Base-by-base conservation (phyloP, 92 coral and sea anemone species). In the Heteractis magnifica region DNA sequence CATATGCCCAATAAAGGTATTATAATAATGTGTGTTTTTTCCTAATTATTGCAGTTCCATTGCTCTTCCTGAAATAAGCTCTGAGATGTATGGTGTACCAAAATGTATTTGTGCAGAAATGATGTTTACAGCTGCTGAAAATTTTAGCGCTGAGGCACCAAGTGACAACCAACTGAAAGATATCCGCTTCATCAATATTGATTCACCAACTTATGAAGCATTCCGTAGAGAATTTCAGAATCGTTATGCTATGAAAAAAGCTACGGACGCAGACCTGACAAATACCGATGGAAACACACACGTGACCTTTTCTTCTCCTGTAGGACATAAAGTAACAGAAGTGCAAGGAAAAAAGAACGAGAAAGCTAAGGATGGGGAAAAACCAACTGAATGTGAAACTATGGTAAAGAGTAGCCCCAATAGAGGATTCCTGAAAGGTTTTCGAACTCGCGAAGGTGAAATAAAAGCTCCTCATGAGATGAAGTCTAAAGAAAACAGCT, bases 11-110 rank as follows among this genome's bases (percentile, higher is more conserved):
- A 34, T 2, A 34, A 34, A 34, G 44, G 44, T 34, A 2, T 34
- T 34, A 34, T 34, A 34, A 20, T 5, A 71, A 83, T 12, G 20
- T 18, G 23, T 18, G 23, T 34, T 62, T 16, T 18, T 9, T 10
- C 6, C 23, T 62, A 62, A 18, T 62, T 68, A 8, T 49, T 49
- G 18, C 34, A 70, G 75, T 0, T 83, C 90, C 0, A 74, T 93
- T 19, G 90, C 94, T 10, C 72, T 93, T 56, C 90, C 97, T 14
- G 92, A 91, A 7, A 93, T 93, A 50, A 87, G 93, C 77, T 90
- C 97, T 6, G 94, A 92, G 16, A 81, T 84, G 51, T 93, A 52
- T 62, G 97, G 94, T 14, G 84, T 91, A 78, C 97, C 97, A 3
- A 89, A 88, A 59, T 77, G 77, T 4, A 53, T 84, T 49, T 93